Evolutionary conservation across 1,140 invertebrate species (phyloP).

Genomic region (Camponotus vicinus): DNA sequence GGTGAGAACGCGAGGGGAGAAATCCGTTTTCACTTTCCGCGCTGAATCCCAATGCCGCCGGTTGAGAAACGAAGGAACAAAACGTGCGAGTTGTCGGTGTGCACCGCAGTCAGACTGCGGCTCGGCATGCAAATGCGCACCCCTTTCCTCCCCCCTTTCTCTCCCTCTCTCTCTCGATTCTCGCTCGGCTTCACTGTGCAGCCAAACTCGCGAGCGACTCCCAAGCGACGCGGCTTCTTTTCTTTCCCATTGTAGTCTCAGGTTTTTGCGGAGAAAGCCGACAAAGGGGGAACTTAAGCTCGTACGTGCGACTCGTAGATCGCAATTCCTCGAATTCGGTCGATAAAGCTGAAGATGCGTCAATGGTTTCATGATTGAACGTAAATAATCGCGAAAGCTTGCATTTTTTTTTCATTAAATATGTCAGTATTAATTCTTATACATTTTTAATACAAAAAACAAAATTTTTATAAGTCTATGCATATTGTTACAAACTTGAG

Average conservation of each 20-base stretch:
- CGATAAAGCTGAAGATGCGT: conserved; percentile 5
- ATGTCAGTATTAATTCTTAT: neutral
- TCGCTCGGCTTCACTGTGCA: neutral
- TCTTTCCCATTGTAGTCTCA: conserved; percentile 59
- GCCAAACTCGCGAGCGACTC: conserved; percentile 52
- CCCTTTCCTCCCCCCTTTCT: neutral
- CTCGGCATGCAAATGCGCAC: conserved; percentile 75
- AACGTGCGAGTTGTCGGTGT: conserved; percentile 68
- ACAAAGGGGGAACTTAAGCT: conserved; percentile 53
- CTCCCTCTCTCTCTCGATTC: neutral
- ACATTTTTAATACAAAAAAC: conserved; percentile 1
- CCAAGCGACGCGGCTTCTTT: conserved; percentile 55
- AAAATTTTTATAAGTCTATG: neutral
- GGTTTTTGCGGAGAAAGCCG: conserved; percentile 46
- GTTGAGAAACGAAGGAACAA: conserved; percentile 73
- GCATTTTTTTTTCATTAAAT: neutral
- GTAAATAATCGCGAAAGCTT: neutral
- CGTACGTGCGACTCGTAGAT: conserved; percentile 39
- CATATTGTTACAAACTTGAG: neutral
- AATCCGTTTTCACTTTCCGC: conserved; percentile 80
- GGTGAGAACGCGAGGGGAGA: conserved; percentile 60
- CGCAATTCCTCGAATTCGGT: neutral
- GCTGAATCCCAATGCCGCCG: conserved; percentile 76
- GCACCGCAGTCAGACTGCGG: conserved; percentile 70
- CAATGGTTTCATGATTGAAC: conserved; percentile 20